Percentiles rank a stretch among this genome's conserved stretches.
phyloP scores from a whole-genome alignment of 2,113 vertebrate species.

The Chaetorhynchus papuensis region DNA sequence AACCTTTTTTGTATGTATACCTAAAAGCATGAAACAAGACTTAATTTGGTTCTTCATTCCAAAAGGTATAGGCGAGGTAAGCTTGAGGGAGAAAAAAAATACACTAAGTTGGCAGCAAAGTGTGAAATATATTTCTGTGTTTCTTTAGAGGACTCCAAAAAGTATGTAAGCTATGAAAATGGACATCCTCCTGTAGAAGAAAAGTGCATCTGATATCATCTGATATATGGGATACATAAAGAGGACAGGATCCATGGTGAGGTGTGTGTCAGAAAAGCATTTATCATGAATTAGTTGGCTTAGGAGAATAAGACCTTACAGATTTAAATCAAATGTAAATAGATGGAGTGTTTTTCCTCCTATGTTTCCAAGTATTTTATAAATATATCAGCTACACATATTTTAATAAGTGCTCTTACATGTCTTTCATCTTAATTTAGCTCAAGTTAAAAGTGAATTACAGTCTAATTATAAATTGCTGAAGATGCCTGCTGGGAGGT shows the following conservation, averaged over 20 bases:
- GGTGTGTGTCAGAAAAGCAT: not conserved
- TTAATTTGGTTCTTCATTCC: not conserved
- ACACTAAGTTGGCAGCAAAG: not conserved
- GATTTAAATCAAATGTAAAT: not conserved
- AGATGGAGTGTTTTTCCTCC: not conserved
- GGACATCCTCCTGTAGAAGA: not conserved
- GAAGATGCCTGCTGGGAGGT: no score
- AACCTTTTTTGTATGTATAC: not conserved
- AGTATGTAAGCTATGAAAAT: not conserved
- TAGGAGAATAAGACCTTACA: not conserved
- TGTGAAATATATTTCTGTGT: not conserved
- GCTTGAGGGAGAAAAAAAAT: not conserved
- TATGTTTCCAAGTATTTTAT: not conserved
- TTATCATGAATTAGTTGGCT: not conserved
- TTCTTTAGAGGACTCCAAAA: not conserved
- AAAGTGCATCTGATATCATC: not conserved
- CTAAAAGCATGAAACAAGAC: not conserved
- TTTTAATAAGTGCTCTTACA: not conserved
- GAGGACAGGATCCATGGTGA: not conserved
- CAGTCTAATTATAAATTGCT: not conserved
- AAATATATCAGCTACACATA: rapidly evolving
- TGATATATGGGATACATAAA: not conserved
- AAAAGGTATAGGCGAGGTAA: not conserved
- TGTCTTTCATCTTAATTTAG: not conserved
- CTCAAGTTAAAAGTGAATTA: not conserved